phyloP scores from a whole-genome alignment of 2,888 invertebrate genomes.

The Lepetodrilus schrolli region DNA sequence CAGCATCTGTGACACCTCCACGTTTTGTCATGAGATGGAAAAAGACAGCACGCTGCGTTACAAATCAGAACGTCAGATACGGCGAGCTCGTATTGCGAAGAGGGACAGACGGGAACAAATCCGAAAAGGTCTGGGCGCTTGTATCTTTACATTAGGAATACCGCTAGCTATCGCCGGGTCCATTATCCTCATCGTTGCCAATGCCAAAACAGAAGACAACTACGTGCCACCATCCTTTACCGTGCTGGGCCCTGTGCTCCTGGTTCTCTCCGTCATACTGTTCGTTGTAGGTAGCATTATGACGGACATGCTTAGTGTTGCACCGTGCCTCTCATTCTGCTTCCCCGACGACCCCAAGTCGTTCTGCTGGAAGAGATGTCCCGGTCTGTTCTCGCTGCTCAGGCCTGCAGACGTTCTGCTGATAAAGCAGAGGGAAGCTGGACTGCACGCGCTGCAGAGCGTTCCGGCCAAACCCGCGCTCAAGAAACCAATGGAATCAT shows the following conservation, averaged over 20 bases:
- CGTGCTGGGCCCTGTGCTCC: slow-evolving; percentile 29
- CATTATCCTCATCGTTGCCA: slow-evolving; percentile 29
- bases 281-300: slow-evolving; percentile 24
- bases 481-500: neutral
- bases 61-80: neutral
- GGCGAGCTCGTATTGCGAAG: neutral
- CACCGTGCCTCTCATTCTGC: neutral
- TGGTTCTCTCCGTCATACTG: neutral
- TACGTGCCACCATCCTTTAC: slow-evolving; percentile 2
- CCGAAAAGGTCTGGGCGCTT: slow-evolving; percentile 28
- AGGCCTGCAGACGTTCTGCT: neutral
- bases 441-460: slow-evolving; percentile 20
- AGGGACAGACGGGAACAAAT: neutral
- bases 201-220: neutral
- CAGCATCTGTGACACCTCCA: neutral
- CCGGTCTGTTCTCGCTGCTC: slow-evolving; percentile 5
- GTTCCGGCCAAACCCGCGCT: slow-evolving; percentile 27
- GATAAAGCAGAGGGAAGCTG: slow-evolving; percentile 19
- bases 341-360: neutral
- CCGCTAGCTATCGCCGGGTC: slow-evolving; percentile 23
- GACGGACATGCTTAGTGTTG: slow-evolving; percentile 21
- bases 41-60: neutral
- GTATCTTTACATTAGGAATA: slow-evolving; percentile 27
- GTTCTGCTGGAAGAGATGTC: slow-evolving; percentile 28
- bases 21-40: slow-evolving; percentile 26